Conservation (phyloP, 2,888 invertebrate genomes). For the Brachyptera risi region DNA sequence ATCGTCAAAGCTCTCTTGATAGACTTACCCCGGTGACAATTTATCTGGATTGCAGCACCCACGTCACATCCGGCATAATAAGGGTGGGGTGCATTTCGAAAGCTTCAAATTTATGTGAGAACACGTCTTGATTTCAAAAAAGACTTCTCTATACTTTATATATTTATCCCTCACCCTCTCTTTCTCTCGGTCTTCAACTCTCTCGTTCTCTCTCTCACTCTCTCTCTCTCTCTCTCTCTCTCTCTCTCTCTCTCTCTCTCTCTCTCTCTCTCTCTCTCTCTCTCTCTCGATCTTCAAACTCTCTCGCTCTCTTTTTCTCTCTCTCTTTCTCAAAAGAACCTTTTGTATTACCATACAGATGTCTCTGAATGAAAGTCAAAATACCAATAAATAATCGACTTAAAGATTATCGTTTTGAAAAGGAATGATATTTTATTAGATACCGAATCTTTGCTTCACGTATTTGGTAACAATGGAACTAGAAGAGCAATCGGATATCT, state of each 20-base stretch:
- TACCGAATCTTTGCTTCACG: not conserved
- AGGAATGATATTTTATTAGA: not conserved
- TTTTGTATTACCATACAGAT: conserved; percentile 22
- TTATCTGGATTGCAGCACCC: conserved; percentile 26
- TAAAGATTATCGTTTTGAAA: conserved; percentile 6
- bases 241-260: too few relatives aligned
- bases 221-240: not conserved
- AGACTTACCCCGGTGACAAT: conserved; percentile 25
- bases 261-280: not conserved
- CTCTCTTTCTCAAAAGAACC: conserved; percentile 5
- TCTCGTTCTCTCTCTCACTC: not conserved
- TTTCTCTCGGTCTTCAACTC: too few relatives aligned
- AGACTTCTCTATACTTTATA: conserved; percentile 19
- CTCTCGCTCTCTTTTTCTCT: not conserved
- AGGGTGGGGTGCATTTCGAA: conserved; percentile 18
- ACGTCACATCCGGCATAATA: conserved; percentile 15
- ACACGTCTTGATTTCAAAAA: conserved; percentile 31
- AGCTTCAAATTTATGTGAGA: conserved; percentile 33
- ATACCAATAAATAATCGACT: conserved; percentile 29
- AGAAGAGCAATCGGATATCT: too few relatives aligned
- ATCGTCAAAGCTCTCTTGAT: conserved; percentile 17
- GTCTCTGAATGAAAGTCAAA: conserved; percentile 22
- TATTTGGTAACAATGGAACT: not conserved
- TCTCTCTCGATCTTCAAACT: not conserved
- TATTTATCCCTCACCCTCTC: conserved; percentile 12